Conservation (phyloP, 2,888 invertebrate genomes). For the Micropterix aruncella region DNA sequence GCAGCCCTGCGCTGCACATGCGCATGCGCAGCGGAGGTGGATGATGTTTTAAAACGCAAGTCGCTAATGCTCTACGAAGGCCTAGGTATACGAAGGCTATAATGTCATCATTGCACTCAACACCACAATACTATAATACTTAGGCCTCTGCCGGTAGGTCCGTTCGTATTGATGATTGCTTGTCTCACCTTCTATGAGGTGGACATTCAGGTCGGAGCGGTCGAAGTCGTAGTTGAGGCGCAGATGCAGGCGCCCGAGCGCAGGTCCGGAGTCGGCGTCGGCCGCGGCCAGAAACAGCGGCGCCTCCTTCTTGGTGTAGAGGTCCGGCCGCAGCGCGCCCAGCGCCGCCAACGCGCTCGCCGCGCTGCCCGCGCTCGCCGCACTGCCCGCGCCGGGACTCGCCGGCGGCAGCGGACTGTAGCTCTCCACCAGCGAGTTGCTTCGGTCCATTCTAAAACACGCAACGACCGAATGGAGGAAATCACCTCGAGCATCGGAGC, state of each 20-base stretch:
- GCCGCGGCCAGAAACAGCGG: conserved; percentile 56
- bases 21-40: too few species aligned
- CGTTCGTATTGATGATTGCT: too few species aligned
- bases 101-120: too few species aligned
- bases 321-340: conserved; percentile 76
- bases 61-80: too few species aligned
- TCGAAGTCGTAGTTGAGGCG: conserved; percentile 82
- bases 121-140: too few species aligned
- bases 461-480: too few species aligned
- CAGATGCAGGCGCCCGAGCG: conserved; percentile 70
- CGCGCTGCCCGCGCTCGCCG: conserved; percentile 26
- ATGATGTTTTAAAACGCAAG: too few species aligned
- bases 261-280: conserved; percentile 45
- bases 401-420: conserved; percentile 30
- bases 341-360: conserved; percentile 43
- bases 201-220: conserved; percentile 79
- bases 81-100: too few species aligned
- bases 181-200: conserved; percentile 89
- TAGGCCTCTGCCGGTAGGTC: conserved; percentile 10
- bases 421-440: conserved; percentile 36
- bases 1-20: too few species aligned
- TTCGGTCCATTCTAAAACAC: conserved; percentile 40
- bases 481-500: too few species aligned
- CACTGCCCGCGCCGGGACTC: conserved; percentile 27
- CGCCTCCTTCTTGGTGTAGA: conserved; percentile 70